phyloP scores from a whole-genome alignment of 92 coral and sea anemone species.

The Plumapathes pennacea region DNA sequence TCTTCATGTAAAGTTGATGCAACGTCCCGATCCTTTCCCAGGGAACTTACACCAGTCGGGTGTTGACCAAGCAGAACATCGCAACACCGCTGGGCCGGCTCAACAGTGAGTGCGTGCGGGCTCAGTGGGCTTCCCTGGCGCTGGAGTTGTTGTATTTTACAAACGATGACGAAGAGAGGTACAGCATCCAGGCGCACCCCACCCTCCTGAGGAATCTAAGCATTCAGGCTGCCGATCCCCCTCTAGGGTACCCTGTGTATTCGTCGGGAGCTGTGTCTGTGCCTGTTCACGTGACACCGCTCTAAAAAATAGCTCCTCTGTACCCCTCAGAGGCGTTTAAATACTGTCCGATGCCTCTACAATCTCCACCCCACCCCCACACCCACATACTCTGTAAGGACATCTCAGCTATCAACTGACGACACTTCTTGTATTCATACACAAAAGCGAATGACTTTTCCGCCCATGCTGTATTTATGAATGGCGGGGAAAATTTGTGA shows the following conservation, averaged over 20 bases:
- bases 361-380: too few species aligned
- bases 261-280: constrained; percentile 82
- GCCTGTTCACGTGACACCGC: constrained; percentile 48
- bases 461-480: too few species aligned
- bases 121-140: constrained; percentile 97
- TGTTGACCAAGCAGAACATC: constrained; percentile 75
- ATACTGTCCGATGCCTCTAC: too few species aligned
- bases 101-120: constrained; percentile 90
- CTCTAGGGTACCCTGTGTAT: constrained; percentile 94
- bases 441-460: too few species aligned
- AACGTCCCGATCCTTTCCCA: constrained; percentile 14
- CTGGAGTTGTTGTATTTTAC: constrained; percentile 88
- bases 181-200: constrained; percentile 99
- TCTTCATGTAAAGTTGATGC: too few species aligned
- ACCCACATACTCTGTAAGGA: too few species aligned
- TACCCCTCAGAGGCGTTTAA: too few species aligned
- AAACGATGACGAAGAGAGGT: constrained; percentile 98
- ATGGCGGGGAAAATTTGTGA: too few species aligned
- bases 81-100: constrained; percentile 77
- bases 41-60: constrained; percentile 92
- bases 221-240: constrained; percentile 98
- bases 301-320: too few species aligned
- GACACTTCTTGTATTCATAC: too few species aligned
- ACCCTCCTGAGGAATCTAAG: constrained; percentile 89
- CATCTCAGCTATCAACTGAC: too few species aligned